Evolutionary conservation across 2,888 invertebrate species (phyloP), one percentile per base, ranked within the genome.

Genomic region (Diadegma fenestrale): DNA sequence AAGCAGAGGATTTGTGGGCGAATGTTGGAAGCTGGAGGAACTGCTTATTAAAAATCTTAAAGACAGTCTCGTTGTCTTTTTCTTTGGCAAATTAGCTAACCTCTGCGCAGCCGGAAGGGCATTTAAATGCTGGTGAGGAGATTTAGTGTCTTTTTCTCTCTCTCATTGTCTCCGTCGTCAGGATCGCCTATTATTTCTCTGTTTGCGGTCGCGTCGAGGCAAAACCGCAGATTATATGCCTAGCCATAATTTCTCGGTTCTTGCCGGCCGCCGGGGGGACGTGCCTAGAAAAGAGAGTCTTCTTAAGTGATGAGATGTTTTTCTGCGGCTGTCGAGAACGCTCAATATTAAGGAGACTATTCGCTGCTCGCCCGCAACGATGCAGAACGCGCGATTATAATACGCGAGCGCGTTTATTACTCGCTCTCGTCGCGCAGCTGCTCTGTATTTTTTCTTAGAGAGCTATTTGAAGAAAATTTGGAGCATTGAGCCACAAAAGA

Each of bases 1-100:
- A 71, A 26, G 41, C 51, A 63, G 66, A 26, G 58, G 22, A n/a
- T 63, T 61, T 58, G 30, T 30, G 43, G 58, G 41, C 64, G 61
- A 75, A 22, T 10, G 43, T 22, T 30, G 54, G 73, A 63, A 26
- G 45, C 54, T 12, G 64, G 26, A 48, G 58, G 51, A 72, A 58
- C 73, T 82, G 86, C 84, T 88, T 88, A 90, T 90, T 90, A 89
- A 89, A 89, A 85, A 87, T 80, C 64, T 68, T 86, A 83, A 86
- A 82, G 73, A 85, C 69, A 75, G 71, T 77, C 69, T 45, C 48
- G 51, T 87, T 85, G 63, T 85, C 78, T 79, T 33, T 71, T 45
- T 61, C 77, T 77, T 66, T 63, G 71, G 72, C 26, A 82, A 76
- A 87, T 82, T 72, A 77, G 64, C 43, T 41, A 83, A 80, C 61